Percentiles rank a stretch among this genome's conserved stretches.
phyloP scores from a whole-genome alignment of 2,113 vertebrate species.

The Podocnemis expansa region DNA sequence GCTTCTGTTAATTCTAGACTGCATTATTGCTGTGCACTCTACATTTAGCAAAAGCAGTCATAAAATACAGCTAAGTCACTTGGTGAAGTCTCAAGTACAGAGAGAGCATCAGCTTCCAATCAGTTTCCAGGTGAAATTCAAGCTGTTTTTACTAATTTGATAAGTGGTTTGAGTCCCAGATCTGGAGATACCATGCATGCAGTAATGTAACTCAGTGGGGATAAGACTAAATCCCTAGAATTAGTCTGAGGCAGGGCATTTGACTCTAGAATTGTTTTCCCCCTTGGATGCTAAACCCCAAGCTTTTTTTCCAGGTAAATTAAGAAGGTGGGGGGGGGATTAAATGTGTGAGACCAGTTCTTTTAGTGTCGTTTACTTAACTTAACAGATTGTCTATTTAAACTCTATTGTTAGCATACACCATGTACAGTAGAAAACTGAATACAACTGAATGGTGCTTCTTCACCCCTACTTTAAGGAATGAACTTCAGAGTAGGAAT shows the following conservation, averaged over 20 bases:
- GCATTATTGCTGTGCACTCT: neutral
- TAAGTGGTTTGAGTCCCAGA: neutral
- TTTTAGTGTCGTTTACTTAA: accelerated
- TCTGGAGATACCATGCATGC: neutral
- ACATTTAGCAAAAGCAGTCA: neutral
- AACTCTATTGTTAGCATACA: neutral
- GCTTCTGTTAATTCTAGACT: neutral
- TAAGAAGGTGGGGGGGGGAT: neutral
- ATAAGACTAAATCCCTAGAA: neutral
- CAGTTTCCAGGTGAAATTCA: neutral
- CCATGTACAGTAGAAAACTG: neutral
- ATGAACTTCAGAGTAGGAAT: accelerated
- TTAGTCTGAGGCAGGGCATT: neutral
- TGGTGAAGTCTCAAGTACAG: neutral
- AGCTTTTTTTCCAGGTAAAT: neutral
- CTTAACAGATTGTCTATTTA: neutral
- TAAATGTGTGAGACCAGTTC: neutral
- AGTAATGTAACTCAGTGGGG: accelerated
- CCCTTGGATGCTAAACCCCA: neutral
- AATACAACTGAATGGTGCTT: neutral
- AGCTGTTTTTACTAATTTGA: neutral
- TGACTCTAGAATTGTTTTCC: neutral
- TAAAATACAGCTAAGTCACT: neutral
- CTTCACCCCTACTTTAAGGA: neutral
- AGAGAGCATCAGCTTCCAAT: neutral